Evolutionary conservation across 1,140 invertebrate species (phyloP), one percentile per base, ranked within the genome.

Genomic region (Euwallacea similis): DNA sequence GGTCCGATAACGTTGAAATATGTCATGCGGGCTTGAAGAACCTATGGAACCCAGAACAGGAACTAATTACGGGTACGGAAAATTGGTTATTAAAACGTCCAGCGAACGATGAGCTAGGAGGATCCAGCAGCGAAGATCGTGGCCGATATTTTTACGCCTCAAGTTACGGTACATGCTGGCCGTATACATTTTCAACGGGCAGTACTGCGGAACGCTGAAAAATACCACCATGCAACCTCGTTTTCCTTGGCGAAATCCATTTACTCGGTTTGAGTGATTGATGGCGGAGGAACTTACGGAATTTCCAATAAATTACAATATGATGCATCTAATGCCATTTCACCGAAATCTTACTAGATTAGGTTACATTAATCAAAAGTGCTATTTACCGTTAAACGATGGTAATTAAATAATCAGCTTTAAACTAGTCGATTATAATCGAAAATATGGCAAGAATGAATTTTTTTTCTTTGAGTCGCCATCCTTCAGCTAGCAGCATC

Each of bases 41-140:
- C 21, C 21, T 33, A 33, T 60, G 16, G 9, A 60, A 16, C 44
- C 61, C 21, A 16, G 61, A 63, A 63, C 61, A 63, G 61, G 61
- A 63, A 63, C 61, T 63, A 63, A 63, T 63, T 63, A 63, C 44
- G 9, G 61, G 16, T 42, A 63, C 21, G 47, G 61, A 63, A 63
- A 63, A 63, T 63, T 63, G 61, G 61, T 63, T 63, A 63, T 63
- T 63, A 63, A 63, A 63, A 63, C 61, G 61, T 63, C 61, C 43
- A 41, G 15, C 42, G 61, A 63, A 50, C 61, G 61, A 63, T 63
- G 61, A 63, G 61, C 61, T 63, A 63, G 61, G 61, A 63, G 61
- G 61, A 63, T 63, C 61, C 43, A 63, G 61, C 61, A 63, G 61
- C 61, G 61, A 46, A 63, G 43, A 63, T 63, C 61, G 61, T 63